phyloP scores from a whole-genome alignment of 64 coral and sea anemone genomes.

The Montipora sp. region DNA sequence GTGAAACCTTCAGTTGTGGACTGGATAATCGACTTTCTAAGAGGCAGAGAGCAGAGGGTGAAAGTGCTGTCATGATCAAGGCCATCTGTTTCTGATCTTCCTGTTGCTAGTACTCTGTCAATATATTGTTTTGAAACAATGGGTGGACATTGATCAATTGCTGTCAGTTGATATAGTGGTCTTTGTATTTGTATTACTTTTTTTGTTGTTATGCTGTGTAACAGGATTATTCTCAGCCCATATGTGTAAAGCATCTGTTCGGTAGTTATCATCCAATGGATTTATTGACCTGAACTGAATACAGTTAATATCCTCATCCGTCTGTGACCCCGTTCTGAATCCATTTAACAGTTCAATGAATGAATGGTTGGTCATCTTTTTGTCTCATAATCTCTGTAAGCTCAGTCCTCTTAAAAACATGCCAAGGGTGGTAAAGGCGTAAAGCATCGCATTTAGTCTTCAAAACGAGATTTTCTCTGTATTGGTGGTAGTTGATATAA shows the following conservation, averaged over 20 bases:
- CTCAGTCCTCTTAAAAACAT: constrained; percentile 58
- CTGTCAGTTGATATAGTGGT: constrained; percentile 20
- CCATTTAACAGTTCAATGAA: constrained; percentile 51
- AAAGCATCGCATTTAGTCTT: constrained; percentile 60
- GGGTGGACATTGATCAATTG: constrained; percentile 41
- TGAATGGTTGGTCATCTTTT: constrained; percentile 67
- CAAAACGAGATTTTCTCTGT: constrained; percentile 43
- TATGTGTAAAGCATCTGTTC: constrained; percentile 49
- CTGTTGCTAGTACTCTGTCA: constrained; percentile 48
- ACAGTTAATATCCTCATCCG: constrained; percentile 42
- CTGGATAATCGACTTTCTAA: no score
- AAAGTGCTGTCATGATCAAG: constrained; percentile 29
- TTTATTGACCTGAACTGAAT: constrained; percentile 33
- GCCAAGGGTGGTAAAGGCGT: constrained; percentile 61
- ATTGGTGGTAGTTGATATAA: constrained; percentile 53
- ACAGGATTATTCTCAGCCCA: constrained; percentile 60
- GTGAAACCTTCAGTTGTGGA: no score
- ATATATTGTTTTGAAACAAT: constrained; percentile 52
- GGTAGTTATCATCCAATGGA: constrained; percentile 46
- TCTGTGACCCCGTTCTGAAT: constrained; percentile 44
- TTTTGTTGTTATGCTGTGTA: constrained; percentile 26
- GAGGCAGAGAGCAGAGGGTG: no score
- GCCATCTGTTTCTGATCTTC: constrained; percentile 50
- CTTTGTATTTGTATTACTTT: constrained; percentile 5
- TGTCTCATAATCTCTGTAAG: constrained; percentile 65